A percentile compares a stretch with the other conserved stretches of the same genome.
Evolutionary conservation across 2,888 invertebrate genomes (phyloP).

Genomic region (Spisula solida): DNA sequence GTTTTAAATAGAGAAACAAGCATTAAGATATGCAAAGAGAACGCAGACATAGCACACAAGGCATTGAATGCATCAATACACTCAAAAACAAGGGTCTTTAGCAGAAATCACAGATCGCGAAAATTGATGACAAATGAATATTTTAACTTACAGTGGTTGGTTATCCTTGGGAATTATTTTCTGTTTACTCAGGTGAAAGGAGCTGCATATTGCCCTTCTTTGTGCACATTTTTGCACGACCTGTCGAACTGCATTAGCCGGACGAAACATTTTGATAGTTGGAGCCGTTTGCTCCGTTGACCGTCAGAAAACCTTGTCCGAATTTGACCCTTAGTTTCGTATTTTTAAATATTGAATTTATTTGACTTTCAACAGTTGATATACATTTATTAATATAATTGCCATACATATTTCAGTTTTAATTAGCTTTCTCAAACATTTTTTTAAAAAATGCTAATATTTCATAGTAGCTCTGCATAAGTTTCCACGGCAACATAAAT

Average conservation of each 20-base stretch:
- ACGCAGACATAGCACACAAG: too few relatives aligned
- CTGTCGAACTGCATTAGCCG: slow-evolving; percentile 65
- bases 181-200: slow-evolving; percentile 34
- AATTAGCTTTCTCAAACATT: neutral
- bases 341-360: neutral
- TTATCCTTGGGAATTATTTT: neutral
- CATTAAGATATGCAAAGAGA: too few relatives aligned
- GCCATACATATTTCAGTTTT: neutral
- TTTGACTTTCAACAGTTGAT: neutral
- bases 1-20: too few relatives aligned
- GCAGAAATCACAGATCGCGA: slow-evolving; percentile 40
- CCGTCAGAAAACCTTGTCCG: slow-evolving; percentile 70
- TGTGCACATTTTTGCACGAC: slow-evolving; percentile 67
- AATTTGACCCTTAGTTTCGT: slow-evolving; percentile 45
- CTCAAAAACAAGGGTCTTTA: too few relatives aligned
- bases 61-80: too few relatives aligned
- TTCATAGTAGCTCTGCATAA: slow-evolving; percentile 37
- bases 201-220: slow-evolving; percentile 58
- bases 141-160: slow-evolving; percentile 23
- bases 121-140: slow-evolving; percentile 46
- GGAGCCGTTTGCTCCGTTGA: slow-evolving; percentile 61
- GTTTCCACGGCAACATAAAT: slow-evolving; percentile 67
- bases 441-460: neutral
- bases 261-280: slow-evolving; percentile 71
- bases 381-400: neutral